Conservation (phyloP, 1,140 invertebrate genomes). For the Battus philenor region DNA sequence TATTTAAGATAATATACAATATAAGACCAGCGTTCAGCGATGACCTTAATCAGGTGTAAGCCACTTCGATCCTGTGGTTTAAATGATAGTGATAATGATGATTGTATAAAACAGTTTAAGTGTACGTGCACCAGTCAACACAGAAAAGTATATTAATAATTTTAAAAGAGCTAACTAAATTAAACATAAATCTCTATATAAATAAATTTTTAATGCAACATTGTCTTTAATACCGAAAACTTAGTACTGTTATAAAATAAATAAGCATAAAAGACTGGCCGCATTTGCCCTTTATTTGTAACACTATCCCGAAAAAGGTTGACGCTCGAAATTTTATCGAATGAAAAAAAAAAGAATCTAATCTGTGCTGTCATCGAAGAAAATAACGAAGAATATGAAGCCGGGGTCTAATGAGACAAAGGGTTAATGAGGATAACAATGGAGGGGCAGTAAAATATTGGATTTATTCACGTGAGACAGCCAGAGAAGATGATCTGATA, state of each 20-base stretch:
- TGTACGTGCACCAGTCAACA: too few relatives aligned
- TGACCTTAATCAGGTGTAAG: too few relatives aligned
- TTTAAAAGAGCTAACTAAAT: too few relatives aligned
- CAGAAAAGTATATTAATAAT: too few relatives aligned
- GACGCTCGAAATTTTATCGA: slow-evolving; percentile 22
- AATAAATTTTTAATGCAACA: too few relatives aligned
- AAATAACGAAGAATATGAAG: slow-evolving; percentile 64
- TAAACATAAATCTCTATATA: too few relatives aligned
- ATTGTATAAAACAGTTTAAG: too few relatives aligned
- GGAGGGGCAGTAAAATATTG: slow-evolving; percentile 62
- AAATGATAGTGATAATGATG: too few relatives aligned
- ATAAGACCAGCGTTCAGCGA: too few relatives aligned
- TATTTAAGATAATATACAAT: too few relatives aligned
- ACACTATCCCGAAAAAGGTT: slow-evolving; percentile 38
- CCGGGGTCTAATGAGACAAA: slow-evolving; percentile 69
- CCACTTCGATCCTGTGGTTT: too few relatives aligned
- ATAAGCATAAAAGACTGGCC: slow-evolving; percentile 14
- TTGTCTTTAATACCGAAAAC: slow-evolving; percentile 7
- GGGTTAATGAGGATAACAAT: slow-evolving; percentile 72
- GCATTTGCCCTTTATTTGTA: slow-evolving; percentile 24
- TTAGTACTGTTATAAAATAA: neutral
- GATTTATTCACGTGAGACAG: slow-evolving; percentile 65
- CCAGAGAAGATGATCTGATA: slow-evolving; percentile 55
- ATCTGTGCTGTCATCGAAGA: slow-evolving; percentile 63
- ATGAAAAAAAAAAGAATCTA: slow-evolving; percentile 44